Percentiles rank a stretch among this genome's conserved stretches.
Evolutionary conservation across 2,113 vertebrate genomes (phyloP).

Genomic region (Thryonomys swinderianus): DNA sequence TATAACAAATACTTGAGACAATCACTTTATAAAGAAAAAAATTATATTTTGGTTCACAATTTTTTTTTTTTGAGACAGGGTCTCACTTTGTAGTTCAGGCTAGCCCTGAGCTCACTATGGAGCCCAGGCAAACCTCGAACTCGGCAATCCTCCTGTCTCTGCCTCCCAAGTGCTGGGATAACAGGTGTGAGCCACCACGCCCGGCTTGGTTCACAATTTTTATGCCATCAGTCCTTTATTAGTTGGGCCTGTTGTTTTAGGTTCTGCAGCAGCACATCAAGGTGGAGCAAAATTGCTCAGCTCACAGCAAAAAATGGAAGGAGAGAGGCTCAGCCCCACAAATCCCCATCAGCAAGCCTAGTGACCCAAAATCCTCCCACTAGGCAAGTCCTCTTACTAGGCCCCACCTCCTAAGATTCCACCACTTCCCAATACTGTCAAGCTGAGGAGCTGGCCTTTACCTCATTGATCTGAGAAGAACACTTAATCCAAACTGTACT

Average conservation of each 20-base stretch:
- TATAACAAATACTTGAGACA: background rate
- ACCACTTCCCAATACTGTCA: background rate
- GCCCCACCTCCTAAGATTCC: background rate
- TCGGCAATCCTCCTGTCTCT: no score
- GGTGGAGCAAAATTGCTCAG: background rate
- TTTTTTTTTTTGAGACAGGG: no score
- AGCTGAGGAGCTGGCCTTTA: background rate
- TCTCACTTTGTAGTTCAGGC: no score
- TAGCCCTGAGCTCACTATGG: no score
- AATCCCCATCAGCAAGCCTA: background rate
- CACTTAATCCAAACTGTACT: background rate
- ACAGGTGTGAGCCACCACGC: no score
- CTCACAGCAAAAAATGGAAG: background rate
- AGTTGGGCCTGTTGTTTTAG: background rate
- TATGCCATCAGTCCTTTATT: background rate
- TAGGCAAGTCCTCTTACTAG: background rate
- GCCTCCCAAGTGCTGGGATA: no score
- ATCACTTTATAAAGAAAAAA: background rate
- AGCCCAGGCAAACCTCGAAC: no score
- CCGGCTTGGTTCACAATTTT: background rate
- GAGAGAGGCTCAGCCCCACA: background rate
- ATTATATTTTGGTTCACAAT: background rate
- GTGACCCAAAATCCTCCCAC: background rate
- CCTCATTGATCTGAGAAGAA: background rate
- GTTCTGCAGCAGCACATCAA: background rate